These are phyloP conservation scores for Minunthozetes semirufus DNA, from an alignment of 2,888 invertebrate species.

Conservation along the genomic window DNA sequence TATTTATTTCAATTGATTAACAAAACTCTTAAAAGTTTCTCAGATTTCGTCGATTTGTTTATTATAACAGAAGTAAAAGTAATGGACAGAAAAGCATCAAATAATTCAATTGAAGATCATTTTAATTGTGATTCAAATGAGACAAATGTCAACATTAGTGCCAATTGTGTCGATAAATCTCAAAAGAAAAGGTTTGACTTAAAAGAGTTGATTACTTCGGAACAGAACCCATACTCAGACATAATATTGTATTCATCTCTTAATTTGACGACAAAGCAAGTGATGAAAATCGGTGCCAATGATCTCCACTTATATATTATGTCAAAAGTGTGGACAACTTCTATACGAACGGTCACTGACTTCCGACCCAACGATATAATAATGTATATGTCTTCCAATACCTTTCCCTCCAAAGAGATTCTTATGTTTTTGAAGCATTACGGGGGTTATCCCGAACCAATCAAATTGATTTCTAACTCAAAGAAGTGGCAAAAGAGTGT, in stretches of 20 bases:
- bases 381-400: conserved; percentile 35
- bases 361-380: conserved; percentile 42
- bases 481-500: neutral
- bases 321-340: conserved; percentile 18
- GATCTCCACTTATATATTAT: neutral
- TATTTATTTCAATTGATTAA: neutral
- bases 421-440: conserved; percentile 32
- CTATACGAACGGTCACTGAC: conserved; percentile 35
- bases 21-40: conserved; percentile 21
- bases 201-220: neutral
- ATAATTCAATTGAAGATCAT: neutral
- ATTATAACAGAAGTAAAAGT: conserved; percentile 24
- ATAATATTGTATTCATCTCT: neutral
- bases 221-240: conserved; percentile 1
- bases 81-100: neutral
- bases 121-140: neutral
- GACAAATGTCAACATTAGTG: conserved; percentile 4
- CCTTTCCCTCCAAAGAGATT: neutral
- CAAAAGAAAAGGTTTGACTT: neutral
- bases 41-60: conserved; percentile 30
- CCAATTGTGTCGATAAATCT: neutral
- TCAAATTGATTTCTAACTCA: neutral
- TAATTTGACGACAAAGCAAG: neutral
- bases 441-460: conserved; percentile 1
- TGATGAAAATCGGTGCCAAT: neutral